Percentiles rank a stretch among this genome's conserved stretches.
These are phyloP conservation scores for Anguilla obscura DNA, from an alignment of 2,797 vertebrate genomes.

Conservation along the genomic window DNA sequence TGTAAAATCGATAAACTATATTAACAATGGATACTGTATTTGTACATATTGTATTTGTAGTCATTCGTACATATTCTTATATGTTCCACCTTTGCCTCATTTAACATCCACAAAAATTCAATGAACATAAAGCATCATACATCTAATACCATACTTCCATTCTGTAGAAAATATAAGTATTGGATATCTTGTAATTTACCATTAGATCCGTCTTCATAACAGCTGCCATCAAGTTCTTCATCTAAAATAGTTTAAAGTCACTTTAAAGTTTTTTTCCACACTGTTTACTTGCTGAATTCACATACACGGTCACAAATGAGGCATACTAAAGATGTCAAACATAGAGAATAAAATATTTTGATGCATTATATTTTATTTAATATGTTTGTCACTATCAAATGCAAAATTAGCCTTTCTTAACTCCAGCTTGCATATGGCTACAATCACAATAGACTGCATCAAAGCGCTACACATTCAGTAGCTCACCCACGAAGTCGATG, in stretches of 20 bases:
- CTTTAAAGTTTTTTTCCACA: neutral
- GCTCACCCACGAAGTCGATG: constrained; percentile 49
- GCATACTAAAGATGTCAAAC: neutral
- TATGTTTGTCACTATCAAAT: neutral
- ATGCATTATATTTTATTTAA: neutral
- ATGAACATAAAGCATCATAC: neutral
- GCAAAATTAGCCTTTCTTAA: neutral
- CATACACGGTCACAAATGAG: neutral
- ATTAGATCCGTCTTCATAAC: constrained; percentile 36
- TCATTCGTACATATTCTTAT: neutral
- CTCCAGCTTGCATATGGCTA: neutral
- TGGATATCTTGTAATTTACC: constrained; percentile 46
- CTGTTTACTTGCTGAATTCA: neutral
- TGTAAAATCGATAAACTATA: neutral
- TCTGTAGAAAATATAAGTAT: neutral
- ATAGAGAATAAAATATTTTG: neutral
- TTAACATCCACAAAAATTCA: neutral
- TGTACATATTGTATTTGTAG: neutral
- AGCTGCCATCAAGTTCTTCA: constrained; percentile 35
- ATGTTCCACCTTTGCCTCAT: neutral
- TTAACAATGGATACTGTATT: neutral
- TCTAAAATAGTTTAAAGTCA: constrained; percentile 41
- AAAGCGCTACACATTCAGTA: neutral
- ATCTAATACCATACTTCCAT: neutral
- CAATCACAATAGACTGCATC: neutral